These are phyloP conservation scores for Zaprionus obscuricornis DNA, from an alignment of 2,888 invertebrate genomes.

Conservation along the genomic window DNA sequence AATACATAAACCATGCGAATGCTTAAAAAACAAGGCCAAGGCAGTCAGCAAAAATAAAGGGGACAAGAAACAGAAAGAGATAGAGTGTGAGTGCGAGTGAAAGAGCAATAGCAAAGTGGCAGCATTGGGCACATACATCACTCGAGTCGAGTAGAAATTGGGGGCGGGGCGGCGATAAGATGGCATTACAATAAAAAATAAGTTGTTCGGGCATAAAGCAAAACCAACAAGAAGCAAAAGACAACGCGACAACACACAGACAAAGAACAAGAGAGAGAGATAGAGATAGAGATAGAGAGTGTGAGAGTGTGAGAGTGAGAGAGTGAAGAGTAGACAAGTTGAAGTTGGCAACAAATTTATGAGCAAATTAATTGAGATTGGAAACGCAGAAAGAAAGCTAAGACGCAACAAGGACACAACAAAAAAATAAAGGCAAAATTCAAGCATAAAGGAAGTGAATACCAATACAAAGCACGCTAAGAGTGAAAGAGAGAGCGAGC, in stretches of 20 bases:
- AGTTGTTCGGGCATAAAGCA: conserved; percentile 69
- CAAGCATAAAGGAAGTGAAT: conserved; percentile 18
- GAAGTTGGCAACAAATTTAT: conserved; percentile 77
- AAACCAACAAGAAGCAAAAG: conserved; percentile 63
- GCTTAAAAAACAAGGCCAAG: conserved; percentile 70
- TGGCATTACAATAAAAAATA: conserved; percentile 70
- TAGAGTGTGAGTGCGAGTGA: background rate
- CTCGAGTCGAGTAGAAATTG: conserved; percentile 16
- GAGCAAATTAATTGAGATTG: conserved; percentile 81
- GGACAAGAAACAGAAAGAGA: background rate
- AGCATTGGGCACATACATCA: conserved; percentile 66
- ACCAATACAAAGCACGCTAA: conserved; percentile 12
- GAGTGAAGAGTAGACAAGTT: conserved; percentile 7
- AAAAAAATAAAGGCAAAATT: conserved; percentile 7
- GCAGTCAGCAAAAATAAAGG: background rate
- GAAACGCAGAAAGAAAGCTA: conserved; percentile 68
- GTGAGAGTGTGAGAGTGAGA: conserved; percentile 4
- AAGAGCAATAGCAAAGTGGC: conserved; percentile 8
- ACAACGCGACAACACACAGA: conserved; percentile 51
- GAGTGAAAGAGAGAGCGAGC: background rate
- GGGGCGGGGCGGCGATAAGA: conserved; percentile 58
- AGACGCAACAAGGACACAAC: conserved; percentile 18
- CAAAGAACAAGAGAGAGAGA: background rate
- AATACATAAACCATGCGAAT: conserved; percentile 71
- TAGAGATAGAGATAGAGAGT: background rate